Base-by-base conservation (phyloP, 2,888 invertebrate species). In the Athrips mouffetella region DNA sequence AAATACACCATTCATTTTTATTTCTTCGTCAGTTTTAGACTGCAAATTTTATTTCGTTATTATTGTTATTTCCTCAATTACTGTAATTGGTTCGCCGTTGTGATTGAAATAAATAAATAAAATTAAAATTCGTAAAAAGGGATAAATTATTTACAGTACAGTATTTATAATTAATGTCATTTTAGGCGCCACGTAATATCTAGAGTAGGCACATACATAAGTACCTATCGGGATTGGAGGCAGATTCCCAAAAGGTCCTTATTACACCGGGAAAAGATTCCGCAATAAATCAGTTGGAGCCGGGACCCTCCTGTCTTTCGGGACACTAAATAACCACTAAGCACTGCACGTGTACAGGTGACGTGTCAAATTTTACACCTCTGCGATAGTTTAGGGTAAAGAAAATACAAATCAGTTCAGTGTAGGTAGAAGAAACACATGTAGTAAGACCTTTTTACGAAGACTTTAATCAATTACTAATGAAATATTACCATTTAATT, bases 301-400 rank as follows among this genome's bases (percentile, higher is more conserved):
- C 23, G 25, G 11, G 16, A 6, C 33, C 45, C 39, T 7, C 21
- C 33, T 18, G n/a, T 23, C 42, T 21, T 27, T 8, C 20, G 37
- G 47, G 30, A 11, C 46, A 23, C 41, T 51, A 48, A 51, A 51
- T 51, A 42, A 37, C 29, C 45, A 8, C 41, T 48, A 48, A 51
- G 27, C 13, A 42, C 11, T 51, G 45, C 51, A 51, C 51, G 51
- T 48, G 46, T 48, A 15, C 49, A 49, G 49, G 49, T 49, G 45
- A 49, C 27, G 49, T 49, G 49, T 45, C 40, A 45, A 49, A 11
- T 35, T 45, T 21, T 23, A 27, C 48, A 44, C 45, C 33, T 33
- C 15, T 33, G 6, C 15, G 7, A 16, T 13, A 2, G 8, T 15
- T 16, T 7, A 13, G 16, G 33, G 33, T 7, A 16, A 33, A 31